These are phyloP conservation scores for Chrysochloris asiatica DNA, from an alignment of 2,113 vertebrate genomes.

Conservation along the genomic window DNA sequence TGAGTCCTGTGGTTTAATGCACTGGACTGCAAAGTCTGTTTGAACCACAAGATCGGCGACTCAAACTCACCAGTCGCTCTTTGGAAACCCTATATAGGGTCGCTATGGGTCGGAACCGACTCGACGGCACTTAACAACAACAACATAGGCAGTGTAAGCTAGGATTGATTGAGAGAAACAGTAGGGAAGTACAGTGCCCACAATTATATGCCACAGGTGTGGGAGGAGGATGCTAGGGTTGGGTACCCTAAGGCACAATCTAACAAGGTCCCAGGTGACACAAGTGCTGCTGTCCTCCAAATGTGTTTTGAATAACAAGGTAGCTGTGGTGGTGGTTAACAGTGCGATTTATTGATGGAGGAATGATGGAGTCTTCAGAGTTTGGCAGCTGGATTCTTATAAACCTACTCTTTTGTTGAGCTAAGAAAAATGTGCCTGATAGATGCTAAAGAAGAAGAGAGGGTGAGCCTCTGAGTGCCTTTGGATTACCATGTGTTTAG, in stretches of 20 bases:
- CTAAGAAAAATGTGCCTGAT: background rate
- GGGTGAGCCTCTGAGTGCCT: background rate
- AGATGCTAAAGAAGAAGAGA: background rate
- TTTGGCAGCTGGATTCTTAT: background rate
- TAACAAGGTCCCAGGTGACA: conserved; percentile 45
- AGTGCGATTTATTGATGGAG: background rate
- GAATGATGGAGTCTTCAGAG: background rate
- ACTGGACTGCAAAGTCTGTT: no score
- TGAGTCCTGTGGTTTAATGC: no score
- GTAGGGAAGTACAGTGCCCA: no score
- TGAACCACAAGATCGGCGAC: no score
- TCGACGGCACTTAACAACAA: no score
- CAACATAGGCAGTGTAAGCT: no score
- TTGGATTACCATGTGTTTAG: background rate
- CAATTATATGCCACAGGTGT: background rate
- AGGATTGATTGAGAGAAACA: background rate
- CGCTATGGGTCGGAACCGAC: no score
- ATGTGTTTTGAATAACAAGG: background rate
- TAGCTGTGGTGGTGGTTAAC: background rate
- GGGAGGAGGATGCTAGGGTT: background rate
- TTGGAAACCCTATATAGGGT: no score
- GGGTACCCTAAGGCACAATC: no score
- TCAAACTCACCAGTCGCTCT: no score
- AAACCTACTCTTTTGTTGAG: background rate
- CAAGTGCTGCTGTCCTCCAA: background rate